phyloP scores from a whole-genome alignment of 2,888 invertebrate species.

The Belgica antarctica region DNA sequence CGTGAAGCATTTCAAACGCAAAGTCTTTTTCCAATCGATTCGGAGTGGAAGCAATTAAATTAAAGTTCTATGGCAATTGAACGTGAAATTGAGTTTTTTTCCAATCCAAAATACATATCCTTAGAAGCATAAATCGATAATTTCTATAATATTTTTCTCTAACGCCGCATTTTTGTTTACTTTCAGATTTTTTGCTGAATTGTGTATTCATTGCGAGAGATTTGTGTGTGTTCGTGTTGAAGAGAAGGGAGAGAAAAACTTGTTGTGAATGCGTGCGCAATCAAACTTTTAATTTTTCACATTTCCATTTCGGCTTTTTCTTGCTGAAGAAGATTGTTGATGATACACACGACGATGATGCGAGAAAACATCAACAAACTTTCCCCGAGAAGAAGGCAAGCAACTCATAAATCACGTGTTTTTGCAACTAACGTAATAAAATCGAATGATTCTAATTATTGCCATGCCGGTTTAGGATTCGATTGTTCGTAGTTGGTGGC shows the following conservation, averaged over 20 bases:
- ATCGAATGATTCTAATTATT: too few relatives aligned
- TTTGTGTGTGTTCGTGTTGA: slow-evolving; percentile 27
- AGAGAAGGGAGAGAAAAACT: slow-evolving; percentile 16
- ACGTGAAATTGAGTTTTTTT: not conserved
- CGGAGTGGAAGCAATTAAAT: not conserved
- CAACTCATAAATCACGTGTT: slow-evolving; percentile 42
- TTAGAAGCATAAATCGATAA: slow-evolving; percentile 35
- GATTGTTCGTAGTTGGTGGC: not conserved
- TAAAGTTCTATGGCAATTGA: not conserved
- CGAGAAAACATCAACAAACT: slow-evolving; percentile 31
- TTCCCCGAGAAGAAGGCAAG: slow-evolving; percentile 32
- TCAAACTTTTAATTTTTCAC: slow-evolving; percentile 7
- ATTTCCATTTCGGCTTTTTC: slow-evolving; percentile 20
- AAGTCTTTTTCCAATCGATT: too few relatives aligned
- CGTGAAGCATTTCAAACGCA: too few relatives aligned
- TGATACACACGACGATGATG: slow-evolving; percentile 7
- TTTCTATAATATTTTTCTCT: slow-evolving; percentile 26
- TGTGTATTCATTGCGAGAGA: not conserved
- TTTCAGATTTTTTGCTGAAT: slow-evolving; percentile 25
- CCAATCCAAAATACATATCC: not conserved
- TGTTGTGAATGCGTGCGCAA: slow-evolving; percentile 34
- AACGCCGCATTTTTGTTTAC: slow-evolving; percentile 42
- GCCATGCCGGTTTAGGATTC: not conserved
- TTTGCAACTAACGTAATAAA: not conserved
- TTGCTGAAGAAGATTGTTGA: slow-evolving; percentile 30